phyloP scores from a whole-genome alignment of 2,797 vertebrate genomes.

The Pseudochaenichthys georgianus region DNA sequence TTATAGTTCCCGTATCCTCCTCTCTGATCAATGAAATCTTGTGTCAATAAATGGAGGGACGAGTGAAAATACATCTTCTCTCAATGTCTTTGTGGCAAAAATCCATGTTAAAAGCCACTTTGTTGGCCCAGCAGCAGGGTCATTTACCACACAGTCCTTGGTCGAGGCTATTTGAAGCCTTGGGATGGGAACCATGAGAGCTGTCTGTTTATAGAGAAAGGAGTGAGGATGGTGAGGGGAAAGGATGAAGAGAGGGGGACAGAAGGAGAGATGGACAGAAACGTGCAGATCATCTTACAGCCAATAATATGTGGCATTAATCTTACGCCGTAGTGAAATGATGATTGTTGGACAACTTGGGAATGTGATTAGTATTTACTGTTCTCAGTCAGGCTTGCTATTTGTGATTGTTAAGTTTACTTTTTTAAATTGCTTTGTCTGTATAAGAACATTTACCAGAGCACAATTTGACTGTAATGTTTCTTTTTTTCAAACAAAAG shows the following conservation, averaged over 20 bases:
- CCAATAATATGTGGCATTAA: background rate
- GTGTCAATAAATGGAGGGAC: slow-evolving; percentile 50
- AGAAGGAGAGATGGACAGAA: background rate
- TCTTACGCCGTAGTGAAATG: background rate
- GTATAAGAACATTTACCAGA: background rate
- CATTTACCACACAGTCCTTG: slow-evolving; percentile 56
- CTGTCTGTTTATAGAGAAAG: slow-evolving; percentile 53
- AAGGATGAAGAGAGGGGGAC: slow-evolving; percentile 17
- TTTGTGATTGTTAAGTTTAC: background rate
- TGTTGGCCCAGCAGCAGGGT: slow-evolving; percentile 50
- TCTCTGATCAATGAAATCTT: slow-evolving; percentile 28
- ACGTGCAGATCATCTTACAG: background rate
- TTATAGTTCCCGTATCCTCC: slow-evolving; percentile 3
- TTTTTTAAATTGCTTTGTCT: background rate
- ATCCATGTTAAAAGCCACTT: slow-evolving; percentile 61
- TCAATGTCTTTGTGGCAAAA: slow-evolving; percentile 36
- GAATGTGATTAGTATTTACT: background rate
- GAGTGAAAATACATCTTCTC: slow-evolving; percentile 41
- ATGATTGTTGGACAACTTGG: background rate
- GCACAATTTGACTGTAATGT: background rate
- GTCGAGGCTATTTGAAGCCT: slow-evolving; percentile 65
- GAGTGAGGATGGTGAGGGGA: slow-evolving; percentile 20
- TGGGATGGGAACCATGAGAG: slow-evolving; percentile 56
- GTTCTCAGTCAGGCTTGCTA: background rate
- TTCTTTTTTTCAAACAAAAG: background rate